phyloP scores from a whole-genome alignment of 2,797 vertebrate genomes.

The Varecia variegata region DNA sequence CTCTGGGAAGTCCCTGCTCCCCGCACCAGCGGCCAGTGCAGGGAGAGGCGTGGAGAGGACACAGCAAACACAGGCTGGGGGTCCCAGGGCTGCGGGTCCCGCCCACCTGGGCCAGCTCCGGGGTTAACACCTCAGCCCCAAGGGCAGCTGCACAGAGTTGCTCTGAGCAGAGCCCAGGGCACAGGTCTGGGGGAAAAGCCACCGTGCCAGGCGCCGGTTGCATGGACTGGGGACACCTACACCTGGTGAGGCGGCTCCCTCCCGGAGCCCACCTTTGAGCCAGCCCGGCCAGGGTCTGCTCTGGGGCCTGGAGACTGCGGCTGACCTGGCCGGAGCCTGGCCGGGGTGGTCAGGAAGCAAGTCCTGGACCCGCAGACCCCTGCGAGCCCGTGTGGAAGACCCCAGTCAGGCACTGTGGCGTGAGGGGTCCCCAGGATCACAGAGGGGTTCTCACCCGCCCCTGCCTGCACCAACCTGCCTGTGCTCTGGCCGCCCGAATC shows the following conservation, averaged over 20 bases:
- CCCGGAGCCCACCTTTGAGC: not conserved
- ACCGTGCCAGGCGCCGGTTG: not conserved
- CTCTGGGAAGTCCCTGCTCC: not conserved
- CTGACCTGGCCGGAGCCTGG: no score
- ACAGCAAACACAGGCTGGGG: not conserved
- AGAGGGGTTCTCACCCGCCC: accelerated
- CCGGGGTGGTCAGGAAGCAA: not conserved
- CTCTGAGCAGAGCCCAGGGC: not conserved
- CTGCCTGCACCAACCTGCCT: conserved; percentile 83
- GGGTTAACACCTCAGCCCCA: not conserved
- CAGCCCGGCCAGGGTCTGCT: not conserved
- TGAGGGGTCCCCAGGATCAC: not conserved
- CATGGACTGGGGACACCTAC: not conserved
- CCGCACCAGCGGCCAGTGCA: accelerated
- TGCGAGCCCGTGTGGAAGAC: not conserved
- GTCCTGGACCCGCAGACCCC: no score
- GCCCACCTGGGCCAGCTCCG: not conserved
- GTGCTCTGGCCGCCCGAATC: conserved; percentile 84
- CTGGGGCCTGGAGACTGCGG: not conserved
- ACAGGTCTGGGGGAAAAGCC: not conserved
- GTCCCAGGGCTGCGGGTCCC: not conserved
- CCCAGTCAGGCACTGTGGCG: accelerated
- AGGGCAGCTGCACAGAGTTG: not conserved
- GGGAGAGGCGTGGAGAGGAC: no score
- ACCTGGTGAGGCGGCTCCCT: not conserved